Conservation (phyloP, 2,113 vertebrate genomes). For the Hyla sarda region DNA sequence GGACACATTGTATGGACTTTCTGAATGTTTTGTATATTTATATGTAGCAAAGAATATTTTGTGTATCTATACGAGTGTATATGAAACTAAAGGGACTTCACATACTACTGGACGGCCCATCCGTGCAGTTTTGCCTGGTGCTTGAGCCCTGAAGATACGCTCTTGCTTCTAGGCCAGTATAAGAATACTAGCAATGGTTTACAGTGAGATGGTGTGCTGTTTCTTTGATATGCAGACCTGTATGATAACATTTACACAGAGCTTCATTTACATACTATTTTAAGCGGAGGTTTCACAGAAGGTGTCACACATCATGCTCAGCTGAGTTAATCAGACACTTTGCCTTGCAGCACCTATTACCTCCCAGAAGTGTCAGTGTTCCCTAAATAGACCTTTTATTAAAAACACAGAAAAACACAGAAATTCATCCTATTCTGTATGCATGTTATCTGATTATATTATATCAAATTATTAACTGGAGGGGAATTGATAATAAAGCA, state of each 20-base stretch:
- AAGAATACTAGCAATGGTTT: neutral
- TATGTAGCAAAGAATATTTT: too few relatives aligned
- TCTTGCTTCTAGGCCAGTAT: neutral
- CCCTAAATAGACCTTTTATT: neutral
- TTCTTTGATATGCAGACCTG: conserved; percentile 30
- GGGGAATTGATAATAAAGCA: neutral
- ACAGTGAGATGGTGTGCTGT: neutral
- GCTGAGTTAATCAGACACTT: conserved; percentile 27
- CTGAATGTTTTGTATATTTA: too few relatives aligned
- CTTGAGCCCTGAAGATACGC: neutral
- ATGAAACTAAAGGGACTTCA: neutral
- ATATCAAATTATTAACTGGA: neutral
- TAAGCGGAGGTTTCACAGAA: conserved; percentile 25
- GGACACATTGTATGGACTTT: too few relatives aligned
- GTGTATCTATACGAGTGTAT: neutral
- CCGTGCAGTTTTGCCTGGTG: neutral
- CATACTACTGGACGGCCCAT: neutral
- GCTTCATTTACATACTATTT: conserved; percentile 39
- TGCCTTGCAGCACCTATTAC: conserved; percentile 18
- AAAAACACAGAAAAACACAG: neutral
- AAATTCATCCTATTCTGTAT: neutral
- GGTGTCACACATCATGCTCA: conserved; percentile 27
- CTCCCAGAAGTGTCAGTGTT: conserved; percentile 19
- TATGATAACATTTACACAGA: conserved; percentile 28
- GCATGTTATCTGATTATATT: neutral